Conservation (phyloP, 23 tunicate species). For the Styela plicata region DNA sequence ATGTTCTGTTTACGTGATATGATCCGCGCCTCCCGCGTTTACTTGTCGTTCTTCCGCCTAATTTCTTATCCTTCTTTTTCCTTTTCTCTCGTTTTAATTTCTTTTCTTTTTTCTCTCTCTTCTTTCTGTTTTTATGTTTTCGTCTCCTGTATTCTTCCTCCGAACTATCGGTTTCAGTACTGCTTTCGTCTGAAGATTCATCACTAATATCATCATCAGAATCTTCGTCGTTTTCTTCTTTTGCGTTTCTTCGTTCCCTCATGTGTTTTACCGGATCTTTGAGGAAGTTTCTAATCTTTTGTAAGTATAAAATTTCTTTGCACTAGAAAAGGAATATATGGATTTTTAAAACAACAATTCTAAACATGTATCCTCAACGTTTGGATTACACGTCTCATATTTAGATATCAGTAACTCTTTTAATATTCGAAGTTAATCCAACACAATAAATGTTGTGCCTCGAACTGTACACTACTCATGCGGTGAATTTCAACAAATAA, state of each 20-base stretch:
- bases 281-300: constrained; percentile 16
- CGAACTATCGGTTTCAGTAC: constrained; percentile 29
- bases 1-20: constrained; percentile 27
- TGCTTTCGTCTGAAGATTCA: constrained; percentile 19
- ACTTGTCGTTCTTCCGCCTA: neutral
- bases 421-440: too few relatives aligned
- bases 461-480: too few relatives aligned
- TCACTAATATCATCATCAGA: neutral
- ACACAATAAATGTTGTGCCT: too few relatives aligned
- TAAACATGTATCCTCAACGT: too few relatives aligned
- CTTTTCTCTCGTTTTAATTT: neutral
- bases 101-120: constrained; percentile 21
- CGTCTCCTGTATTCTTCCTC: constrained; percentile 44
- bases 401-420: too few relatives aligned
- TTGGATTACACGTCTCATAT: too few relatives aligned
- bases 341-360: too few relatives aligned
- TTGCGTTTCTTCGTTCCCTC: neutral
- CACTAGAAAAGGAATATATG: constrained; percentile 16
- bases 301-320: constrained; percentile 17
- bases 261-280: constrained; percentile 15
- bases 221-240: neutral
- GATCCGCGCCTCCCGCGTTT: constrained; percentile 18
- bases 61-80: neutral
- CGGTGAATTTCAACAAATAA: too few relatives aligned
- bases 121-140: constrained; percentile 27